Evolutionary conservation across 2,113 vertebrate species (phyloP).

Genomic region (Gulo gulo): DNA sequence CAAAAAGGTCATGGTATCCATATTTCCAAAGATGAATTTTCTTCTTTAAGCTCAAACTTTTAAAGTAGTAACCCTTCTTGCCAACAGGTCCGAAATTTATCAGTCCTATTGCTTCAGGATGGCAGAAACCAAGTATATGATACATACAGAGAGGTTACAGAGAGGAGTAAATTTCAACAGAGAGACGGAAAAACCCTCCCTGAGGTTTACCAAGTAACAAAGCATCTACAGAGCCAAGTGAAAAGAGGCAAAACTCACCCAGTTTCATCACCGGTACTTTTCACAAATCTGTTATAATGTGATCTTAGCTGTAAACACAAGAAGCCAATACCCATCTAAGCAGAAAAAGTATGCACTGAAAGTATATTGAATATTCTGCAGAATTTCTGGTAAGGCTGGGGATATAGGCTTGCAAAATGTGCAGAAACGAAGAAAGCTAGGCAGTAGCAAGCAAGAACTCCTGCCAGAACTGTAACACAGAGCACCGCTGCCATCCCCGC

Average conservation of each 20-base stretch:
- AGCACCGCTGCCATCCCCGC: fast-evolving
- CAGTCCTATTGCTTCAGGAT: background rate
- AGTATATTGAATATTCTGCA: background rate
- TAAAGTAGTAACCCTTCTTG: background rate
- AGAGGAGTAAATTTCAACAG: background rate
- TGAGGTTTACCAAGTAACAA: background rate
- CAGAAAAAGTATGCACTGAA: background rate
- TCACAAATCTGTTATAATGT: background rate
- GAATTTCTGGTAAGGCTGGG: background rate
- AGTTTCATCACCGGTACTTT: background rate
- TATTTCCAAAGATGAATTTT: background rate
- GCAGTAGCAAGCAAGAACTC: background rate
- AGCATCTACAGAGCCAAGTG: background rate
- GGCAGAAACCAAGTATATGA: background rate
- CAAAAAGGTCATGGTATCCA: background rate
- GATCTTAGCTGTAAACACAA: background rate
- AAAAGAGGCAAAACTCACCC: background rate
- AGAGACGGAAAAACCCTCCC: background rate
- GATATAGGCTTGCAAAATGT: background rate
- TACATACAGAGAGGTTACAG: background rate
- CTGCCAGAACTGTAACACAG: background rate
- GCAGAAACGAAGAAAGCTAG: background rate
- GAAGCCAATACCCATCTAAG: background rate
- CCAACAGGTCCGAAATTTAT: background rate
- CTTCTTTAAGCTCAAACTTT: background rate